Conservation (phyloP, 2,888 invertebrate genomes). For the Protodeltote pygarga region DNA sequence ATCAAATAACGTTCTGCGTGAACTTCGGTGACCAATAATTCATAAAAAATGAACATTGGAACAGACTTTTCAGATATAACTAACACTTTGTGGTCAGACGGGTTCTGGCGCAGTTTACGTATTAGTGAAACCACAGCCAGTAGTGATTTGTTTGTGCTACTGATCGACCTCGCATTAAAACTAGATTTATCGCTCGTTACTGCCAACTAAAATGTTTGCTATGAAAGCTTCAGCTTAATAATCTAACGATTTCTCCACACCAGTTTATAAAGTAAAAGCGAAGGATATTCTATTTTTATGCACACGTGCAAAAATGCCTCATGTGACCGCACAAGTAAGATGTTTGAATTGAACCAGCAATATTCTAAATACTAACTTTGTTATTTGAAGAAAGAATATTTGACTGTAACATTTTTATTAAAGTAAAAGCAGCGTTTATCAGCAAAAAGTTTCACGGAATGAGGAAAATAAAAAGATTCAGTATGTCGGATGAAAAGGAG, state of each 20-base stretch:
- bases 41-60: conserved; percentile 9
- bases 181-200: conserved; percentile 74
- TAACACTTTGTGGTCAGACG: conserved; percentile 40
- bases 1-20: no score
- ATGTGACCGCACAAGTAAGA: conserved; percentile 8
- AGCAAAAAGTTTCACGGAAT: conserved; percentile 15
- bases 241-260: conserved; percentile 52
- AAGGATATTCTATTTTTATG: conserved; percentile 24
- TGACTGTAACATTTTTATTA: conserved; percentile 14
- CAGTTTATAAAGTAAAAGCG: conserved; percentile 39
- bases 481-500: conserved; percentile 20
- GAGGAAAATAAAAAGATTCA: conserved; percentile 32
- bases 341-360: conserved; percentile 12
- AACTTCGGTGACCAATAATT: neutral
- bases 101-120: conserved; percentile 32
- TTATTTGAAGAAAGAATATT: conserved; percentile 11
- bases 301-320: conserved; percentile 24
- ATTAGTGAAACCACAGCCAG: conserved; percentile 55
- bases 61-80: conserved; percentile 25
- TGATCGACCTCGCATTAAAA: conserved; percentile 73
- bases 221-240: conserved; percentile 54
- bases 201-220: conserved; percentile 59
- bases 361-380: conserved; percentile 11
- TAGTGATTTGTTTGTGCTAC: conserved; percentile 65
- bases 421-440: conserved; percentile 16